phyloP scores from a whole-genome alignment of 2,113 vertebrate species.

The Scomber japonicus region DNA sequence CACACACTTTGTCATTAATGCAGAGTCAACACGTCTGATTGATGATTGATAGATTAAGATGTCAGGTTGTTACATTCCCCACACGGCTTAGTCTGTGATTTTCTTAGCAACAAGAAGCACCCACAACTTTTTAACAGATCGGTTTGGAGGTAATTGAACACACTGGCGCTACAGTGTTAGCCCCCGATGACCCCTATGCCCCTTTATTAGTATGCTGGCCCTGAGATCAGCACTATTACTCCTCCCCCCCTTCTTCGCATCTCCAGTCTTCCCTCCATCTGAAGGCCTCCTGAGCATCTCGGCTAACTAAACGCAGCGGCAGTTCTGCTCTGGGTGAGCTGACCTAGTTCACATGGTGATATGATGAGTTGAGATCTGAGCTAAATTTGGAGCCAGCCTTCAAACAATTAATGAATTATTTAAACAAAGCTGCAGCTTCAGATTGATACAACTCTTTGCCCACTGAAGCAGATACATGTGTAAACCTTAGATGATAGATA shows the following conservation, averaged over 20 bases:
- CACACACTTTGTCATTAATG: too few relatives aligned
- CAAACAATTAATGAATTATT: slow-evolving; percentile 64
- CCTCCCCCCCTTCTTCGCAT: background rate
- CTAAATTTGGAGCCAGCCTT: slow-evolving; percentile 55
- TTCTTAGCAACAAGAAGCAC: background rate
- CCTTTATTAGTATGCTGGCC: slow-evolving; percentile 22
- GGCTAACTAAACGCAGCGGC: slow-evolving; percentile 40
- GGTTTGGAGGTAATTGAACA: slow-evolving; percentile 29
- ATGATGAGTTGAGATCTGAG: slow-evolving; percentile 65
- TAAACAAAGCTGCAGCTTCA: slow-evolving; percentile 40
- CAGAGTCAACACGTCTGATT: background rate
- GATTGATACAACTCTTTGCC: background rate
- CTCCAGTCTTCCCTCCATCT: slow-evolving; percentile 7
- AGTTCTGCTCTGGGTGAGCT: slow-evolving; percentile 38
- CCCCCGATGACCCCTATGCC: slow-evolving; percentile 28
- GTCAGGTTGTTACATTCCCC: background rate
- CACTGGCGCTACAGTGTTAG: slow-evolving; percentile 1
- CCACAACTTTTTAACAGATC: background rate
- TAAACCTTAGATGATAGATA: background rate
- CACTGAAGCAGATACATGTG: background rate
- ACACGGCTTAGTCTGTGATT: background rate
- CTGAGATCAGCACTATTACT: slow-evolving; percentile 31
- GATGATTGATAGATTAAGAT: background rate
- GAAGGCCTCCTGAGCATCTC: slow-evolving; percentile 20
- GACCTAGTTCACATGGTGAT: slow-evolving; percentile 76